Conservation (phyloP, 2,113 vertebrate genomes). For the Perccottus glenii region DNA sequence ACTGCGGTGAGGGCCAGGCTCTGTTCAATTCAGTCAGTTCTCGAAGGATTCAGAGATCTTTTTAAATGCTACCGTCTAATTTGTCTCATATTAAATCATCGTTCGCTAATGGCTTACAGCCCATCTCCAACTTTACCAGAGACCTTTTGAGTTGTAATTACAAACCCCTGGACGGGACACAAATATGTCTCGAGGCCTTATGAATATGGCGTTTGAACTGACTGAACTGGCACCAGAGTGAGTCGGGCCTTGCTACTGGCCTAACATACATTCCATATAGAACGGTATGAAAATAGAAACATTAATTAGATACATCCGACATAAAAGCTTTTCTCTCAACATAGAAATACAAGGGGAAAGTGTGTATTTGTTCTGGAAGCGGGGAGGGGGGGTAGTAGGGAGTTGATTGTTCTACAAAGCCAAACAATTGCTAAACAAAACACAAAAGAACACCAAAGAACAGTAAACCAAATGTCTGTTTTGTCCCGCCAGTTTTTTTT, state of each 20-base stretch:
- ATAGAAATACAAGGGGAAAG: slow-evolving; percentile 57
- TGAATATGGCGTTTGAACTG: slow-evolving; percentile 55
- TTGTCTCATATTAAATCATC: slow-evolving; percentile 18
- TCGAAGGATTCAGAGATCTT: not conserved
- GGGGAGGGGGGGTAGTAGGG: not conserved
- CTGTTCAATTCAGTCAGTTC: slow-evolving; percentile 62
- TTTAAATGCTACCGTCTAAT: not conserved
- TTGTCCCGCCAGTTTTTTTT: not conserved
- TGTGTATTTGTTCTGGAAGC: slow-evolving; percentile 8
- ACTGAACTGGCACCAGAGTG: slow-evolving; percentile 58
- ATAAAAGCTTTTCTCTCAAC: slow-evolving; percentile 64
- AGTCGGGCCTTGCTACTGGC: slow-evolving; percentile 60
- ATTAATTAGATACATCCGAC: slow-evolving; percentile 64
- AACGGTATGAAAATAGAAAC: slow-evolving; percentile 77
- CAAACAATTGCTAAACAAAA: slow-evolving; percentile 40
- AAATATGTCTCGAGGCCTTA: slow-evolving; percentile 35
- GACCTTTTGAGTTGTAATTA: slow-evolving; percentile 34
- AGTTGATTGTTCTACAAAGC: slow-evolving; percentile 62
- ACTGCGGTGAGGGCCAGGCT: slow-evolving; percentile 51
- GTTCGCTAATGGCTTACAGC: slow-evolving; percentile 22
- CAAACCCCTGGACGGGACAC: slow-evolving; percentile 45
- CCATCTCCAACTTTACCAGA: slow-evolving; percentile 28
- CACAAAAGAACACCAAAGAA: slow-evolving; percentile 44
- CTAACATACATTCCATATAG: slow-evolving; percentile 73
- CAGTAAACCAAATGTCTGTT: slow-evolving; percentile 36